Evolutionary conservation across 2,113 vertebrate species (phyloP).

Genomic region (Cephalopholis sonnerati): DNA sequence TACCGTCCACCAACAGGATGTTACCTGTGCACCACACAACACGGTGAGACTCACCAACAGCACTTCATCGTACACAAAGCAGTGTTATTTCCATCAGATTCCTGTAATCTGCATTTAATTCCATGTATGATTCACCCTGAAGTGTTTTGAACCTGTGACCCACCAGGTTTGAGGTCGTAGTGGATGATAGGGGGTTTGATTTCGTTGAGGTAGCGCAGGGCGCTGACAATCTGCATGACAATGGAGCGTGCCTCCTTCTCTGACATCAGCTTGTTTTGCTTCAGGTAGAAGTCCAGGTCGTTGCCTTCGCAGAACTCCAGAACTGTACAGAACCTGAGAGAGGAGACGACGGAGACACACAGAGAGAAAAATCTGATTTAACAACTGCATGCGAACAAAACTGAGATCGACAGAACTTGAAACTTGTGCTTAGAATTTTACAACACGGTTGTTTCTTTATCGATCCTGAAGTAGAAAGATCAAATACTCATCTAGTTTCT

Average conservation of each 20-base stretch:
- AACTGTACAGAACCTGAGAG: conserved; percentile 95
- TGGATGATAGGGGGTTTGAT: conserved; percentile 99
- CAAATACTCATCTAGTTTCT: not conserved
- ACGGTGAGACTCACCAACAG: not conserved
- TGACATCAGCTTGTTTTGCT: conserved; percentile 99
- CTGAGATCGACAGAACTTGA: not conserved
- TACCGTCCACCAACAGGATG: conserved; percentile 98
- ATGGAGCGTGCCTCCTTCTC: conserved; percentile 99
- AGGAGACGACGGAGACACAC: not conserved
- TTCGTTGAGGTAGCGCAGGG: conserved; percentile 99
- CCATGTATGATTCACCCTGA: not conserved
- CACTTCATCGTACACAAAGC: not conserved
- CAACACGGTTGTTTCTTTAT: not conserved
- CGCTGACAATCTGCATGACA: conserved; percentile 99
- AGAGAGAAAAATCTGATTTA: not conserved
- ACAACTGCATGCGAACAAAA: not conserved
- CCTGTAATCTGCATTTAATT: not conserved
- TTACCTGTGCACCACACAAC: conserved; percentile 86
- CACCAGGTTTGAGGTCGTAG: conserved; percentile 99
- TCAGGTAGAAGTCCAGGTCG: conserved; percentile 99
- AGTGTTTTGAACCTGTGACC: not conserved
- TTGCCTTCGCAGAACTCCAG: conserved; percentile 99
- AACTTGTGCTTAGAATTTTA: not conserved
- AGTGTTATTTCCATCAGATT: not conserved
- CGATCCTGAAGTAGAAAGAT: not conserved